Evolutionary conservation across 64 coral and sea anemone genomes (phyloP).

Genomic region (Pocillopora verrucosa): DNA sequence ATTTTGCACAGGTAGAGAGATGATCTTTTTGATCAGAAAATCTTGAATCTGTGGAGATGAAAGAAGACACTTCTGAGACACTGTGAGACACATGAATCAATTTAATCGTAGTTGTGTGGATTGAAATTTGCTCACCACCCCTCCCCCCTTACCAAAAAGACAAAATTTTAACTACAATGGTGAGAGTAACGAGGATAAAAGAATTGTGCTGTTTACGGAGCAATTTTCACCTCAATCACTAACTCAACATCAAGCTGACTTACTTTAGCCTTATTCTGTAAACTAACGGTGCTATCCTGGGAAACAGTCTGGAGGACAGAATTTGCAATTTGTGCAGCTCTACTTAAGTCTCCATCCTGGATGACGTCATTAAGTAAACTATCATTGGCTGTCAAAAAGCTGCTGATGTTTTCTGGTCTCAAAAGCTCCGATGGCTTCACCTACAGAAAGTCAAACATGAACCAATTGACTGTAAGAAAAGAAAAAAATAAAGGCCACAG

Average conservation of each 20-base stretch:
- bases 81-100: too few relatives aligned
- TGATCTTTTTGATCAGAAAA: background rate
- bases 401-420: background rate
- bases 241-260: background rate
- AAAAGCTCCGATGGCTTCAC: background rate
- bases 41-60: constrained; percentile 2
- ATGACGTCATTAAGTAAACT: background rate
- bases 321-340: constrained; percentile 21
- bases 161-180: too few relatives aligned
- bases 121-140: too few relatives aligned
- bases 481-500: too few relatives aligned
- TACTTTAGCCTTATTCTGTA: background rate
- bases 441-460: background rate
- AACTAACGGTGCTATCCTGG: background rate
- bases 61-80: too few relatives aligned
- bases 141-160: too few relatives aligned
- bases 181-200: too few relatives aligned
- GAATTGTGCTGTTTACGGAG: too few relatives aligned
- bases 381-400: background rate
- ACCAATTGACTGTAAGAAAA: too few relatives aligned
- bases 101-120: too few relatives aligned
- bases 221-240: too few relatives aligned
- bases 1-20: background rate
- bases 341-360: background rate
- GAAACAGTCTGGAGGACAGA: constrained; percentile 7